A percentile compares a stretch with the other conserved stretches of the same genome.
These are phyloP conservation scores for Catharus bicknelli DNA, from an alignment of 2,113 vertebrate species.

Conservation along the genomic window DNA sequence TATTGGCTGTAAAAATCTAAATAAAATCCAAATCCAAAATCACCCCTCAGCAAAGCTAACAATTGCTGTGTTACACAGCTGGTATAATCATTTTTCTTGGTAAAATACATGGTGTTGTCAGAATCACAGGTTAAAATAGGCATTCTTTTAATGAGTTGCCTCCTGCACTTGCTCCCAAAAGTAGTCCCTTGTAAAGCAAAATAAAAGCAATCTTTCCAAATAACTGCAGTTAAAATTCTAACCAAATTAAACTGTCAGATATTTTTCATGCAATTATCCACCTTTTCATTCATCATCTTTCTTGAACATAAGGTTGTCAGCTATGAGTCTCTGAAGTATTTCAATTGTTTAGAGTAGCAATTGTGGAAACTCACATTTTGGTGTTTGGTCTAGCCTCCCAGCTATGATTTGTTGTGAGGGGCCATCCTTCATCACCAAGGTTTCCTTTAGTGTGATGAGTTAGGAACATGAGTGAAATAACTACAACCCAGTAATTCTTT, in stretches of 20 bases:
- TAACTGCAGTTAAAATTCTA: not conserved
- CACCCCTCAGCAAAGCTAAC: not conserved
- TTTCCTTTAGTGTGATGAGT: not conserved
- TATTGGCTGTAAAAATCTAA: not conserved
- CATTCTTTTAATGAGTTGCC: not conserved
- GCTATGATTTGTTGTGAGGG: not conserved
- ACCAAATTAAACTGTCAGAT: not conserved
- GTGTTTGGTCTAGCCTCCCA: not conserved
- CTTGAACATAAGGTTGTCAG: not conserved
- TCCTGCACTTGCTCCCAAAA: not conserved
- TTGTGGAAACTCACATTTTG: not conserved
- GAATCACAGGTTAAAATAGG: not conserved
- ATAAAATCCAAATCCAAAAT: not conserved
- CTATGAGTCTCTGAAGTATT: not conserved
- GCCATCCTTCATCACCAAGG: not conserved
- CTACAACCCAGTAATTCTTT: not conserved
- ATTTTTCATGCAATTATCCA: not conserved
- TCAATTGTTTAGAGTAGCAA: not conserved
- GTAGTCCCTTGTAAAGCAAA: not conserved
- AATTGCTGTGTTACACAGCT: not conserved
- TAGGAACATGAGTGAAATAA: not conserved
- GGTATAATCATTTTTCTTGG: not conserved
- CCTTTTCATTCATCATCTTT: not conserved
- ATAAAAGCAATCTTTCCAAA: not conserved
- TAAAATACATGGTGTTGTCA: not conserved